phyloP scores from a whole-genome alignment of 2,888 invertebrate genomes.

The Ormyrus pomaceus region DNA sequence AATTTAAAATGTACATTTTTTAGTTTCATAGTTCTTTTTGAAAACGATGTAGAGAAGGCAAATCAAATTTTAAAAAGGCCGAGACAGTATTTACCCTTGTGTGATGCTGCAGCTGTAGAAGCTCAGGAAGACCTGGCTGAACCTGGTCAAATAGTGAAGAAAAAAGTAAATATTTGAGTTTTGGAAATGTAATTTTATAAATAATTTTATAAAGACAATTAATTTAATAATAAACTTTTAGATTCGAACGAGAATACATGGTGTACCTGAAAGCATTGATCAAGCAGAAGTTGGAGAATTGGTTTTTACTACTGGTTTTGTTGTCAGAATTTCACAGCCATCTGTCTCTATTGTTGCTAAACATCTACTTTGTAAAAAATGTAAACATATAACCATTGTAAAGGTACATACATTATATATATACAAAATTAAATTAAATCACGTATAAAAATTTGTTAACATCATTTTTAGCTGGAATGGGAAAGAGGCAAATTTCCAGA shows the following conservation, averaged over 20 bases:
- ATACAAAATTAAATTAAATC: not conserved
- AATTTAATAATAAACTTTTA: conserved; percentile 48
- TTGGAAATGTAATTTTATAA: conserved; percentile 8
- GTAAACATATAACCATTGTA: conserved; percentile 81
- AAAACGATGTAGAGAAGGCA: conserved; percentile 82
- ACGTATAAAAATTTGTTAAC: not conserved
- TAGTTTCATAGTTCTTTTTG: conserved; percentile 84
- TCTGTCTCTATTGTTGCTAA: conserved; percentile 87
- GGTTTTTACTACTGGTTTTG: conserved; percentile 81
- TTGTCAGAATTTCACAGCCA: conserved; percentile 85
- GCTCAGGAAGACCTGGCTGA: conserved; percentile 79
- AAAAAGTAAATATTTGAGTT: conserved; percentile 76
- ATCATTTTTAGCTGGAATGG: conserved; percentile 70
- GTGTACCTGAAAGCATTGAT: conserved; percentile 80
- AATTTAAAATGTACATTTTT: conserved; percentile 12
- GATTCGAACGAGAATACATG: conserved; percentile 69
- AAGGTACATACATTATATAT: conserved; percentile 75
- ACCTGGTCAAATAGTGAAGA: conserved; percentile 75
- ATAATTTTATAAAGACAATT: conserved; percentile 6
- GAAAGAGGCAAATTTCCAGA: conserved; percentile 68
- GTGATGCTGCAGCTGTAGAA: conserved; percentile 80
- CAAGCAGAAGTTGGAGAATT: conserved; percentile 68
- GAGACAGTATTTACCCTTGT: conserved; percentile 79
- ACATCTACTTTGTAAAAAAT: conserved; percentile 86
- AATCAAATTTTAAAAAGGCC: conserved; percentile 83